These are phyloP conservation scores for Microplitis deprimator DNA, from an alignment of 2,888 invertebrate species.

Conservation along the genomic window DNA sequence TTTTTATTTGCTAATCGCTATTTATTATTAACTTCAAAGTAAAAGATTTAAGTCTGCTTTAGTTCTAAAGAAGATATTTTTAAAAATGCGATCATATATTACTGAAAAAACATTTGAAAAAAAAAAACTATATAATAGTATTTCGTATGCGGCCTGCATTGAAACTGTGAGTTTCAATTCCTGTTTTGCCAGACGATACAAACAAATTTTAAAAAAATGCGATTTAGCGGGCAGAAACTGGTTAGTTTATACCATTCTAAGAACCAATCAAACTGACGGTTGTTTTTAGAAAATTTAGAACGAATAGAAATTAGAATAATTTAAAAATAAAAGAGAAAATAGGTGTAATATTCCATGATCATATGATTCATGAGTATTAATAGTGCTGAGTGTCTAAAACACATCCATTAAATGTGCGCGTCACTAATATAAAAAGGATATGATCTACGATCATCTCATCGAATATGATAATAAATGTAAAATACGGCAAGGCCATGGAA, in stretches of 20 bases:
- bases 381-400: constrained; percentile 24
- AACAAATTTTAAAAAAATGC: too few relatives aligned
- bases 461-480: constrained; percentile 70
- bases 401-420: constrained; percentile 35
- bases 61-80: too few relatives aligned
- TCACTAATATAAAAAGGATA: constrained; percentile 49
- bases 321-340: neutral
- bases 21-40: too few relatives aligned
- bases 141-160: too few relatives aligned
- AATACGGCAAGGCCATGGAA: constrained; percentile 62
- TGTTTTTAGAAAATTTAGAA: neutral
- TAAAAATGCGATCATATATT: too few relatives aligned
- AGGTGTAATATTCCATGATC: neutral
- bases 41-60: too few relatives aligned
- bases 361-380: constrained; percentile 18
- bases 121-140: too few relatives aligned
- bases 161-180: too few relatives aligned
- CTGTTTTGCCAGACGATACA: too few relatives aligned
- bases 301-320: neutral
- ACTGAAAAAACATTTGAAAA: too few relatives aligned
- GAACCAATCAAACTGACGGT: neutral
- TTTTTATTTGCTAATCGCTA: too few relatives aligned
- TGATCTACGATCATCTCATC: constrained; percentile 62
- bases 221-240: too few relatives aligned
- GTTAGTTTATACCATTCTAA: neutral